phyloP scores from a whole-genome alignment of 2,888 invertebrate species.

The Pheosia gnoma region DNA sequence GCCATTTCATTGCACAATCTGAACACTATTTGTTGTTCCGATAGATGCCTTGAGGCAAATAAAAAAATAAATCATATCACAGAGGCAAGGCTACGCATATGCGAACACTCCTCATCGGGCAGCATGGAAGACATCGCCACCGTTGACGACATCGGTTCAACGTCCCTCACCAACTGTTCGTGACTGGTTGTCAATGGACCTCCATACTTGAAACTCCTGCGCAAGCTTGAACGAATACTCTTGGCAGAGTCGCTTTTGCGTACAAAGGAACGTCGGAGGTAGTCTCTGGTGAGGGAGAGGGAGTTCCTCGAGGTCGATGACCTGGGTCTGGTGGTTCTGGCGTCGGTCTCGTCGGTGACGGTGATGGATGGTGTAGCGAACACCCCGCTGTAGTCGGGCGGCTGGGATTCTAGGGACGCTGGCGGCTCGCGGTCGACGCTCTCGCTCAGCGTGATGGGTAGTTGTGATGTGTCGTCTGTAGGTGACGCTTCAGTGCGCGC shows the following conservation, averaged over 20 bases:
- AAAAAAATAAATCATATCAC: slow-evolving; percentile 55
- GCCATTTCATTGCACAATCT: no score
- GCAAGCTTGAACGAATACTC: slow-evolving; percentile 71
- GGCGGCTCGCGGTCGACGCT: slow-evolving; percentile 60
- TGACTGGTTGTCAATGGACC: slow-evolving; percentile 77
- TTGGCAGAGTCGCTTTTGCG: slow-evolving; percentile 74
- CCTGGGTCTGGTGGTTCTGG: slow-evolving; percentile 40
- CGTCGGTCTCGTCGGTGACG: slow-evolving; percentile 65
- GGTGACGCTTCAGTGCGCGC: slow-evolving; percentile 51
- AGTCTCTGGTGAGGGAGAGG: slow-evolving; percentile 65
- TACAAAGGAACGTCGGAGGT: slow-evolving; percentile 70
- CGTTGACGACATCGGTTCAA: slow-evolving; percentile 83
- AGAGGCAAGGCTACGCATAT: slow-evolving; percentile 65
- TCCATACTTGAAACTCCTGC: slow-evolving; percentile 75
- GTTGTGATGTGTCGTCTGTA: slow-evolving; percentile 61
- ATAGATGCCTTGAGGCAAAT: no score
- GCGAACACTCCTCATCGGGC: slow-evolving; percentile 54
- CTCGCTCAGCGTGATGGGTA: slow-evolving; percentile 75
- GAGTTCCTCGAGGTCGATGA: slow-evolving; percentile 64
- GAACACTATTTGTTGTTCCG: no score
- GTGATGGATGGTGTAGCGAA: slow-evolving; percentile 58
- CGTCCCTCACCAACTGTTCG: slow-evolving; percentile 85
- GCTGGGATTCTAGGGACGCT: slow-evolving; percentile 40
- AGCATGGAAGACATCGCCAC: slow-evolving; percentile 76
- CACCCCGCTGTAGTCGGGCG: slow-evolving; percentile 57